Conservation (phyloP, 2,113 vertebrate genomes). For the Anarrhichthys ocellatus region DNA sequence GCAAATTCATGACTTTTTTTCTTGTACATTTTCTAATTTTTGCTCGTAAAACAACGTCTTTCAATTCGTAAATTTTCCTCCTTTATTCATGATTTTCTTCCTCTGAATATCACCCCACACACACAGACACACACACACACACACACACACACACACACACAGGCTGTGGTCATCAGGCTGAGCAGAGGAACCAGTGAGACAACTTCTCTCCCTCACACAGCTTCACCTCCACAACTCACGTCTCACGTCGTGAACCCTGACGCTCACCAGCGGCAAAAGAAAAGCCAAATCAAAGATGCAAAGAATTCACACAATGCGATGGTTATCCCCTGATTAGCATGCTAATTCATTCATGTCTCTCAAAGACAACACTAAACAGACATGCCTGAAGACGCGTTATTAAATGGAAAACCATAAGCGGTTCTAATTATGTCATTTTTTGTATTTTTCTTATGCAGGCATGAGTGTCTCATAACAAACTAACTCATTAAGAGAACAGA, state of each 20-base stretch:
- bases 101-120: too few relatives aligned
- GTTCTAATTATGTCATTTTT: too few relatives aligned
- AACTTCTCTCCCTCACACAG: neutral
- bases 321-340: conserved; percentile 43
- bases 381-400: conserved; percentile 1
- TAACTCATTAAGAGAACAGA: neutral
- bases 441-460: too few relatives aligned
- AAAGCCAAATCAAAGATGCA: neutral
- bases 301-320: conserved; percentile 24
- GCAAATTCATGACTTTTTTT: too few relatives aligned
- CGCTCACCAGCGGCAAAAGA: neutral
- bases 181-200: neutral
- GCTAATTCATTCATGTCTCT: conserved; percentile 36
- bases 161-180: too few relatives aligned
- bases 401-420: neutral
- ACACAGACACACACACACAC: too few relatives aligned
- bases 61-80: too few relatives aligned
- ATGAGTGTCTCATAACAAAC: too few relatives aligned
- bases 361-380: neutral
- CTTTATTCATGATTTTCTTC: too few relatives aligned
- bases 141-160: too few relatives aligned
- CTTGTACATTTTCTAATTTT: too few relatives aligned
- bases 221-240: neutral
- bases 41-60: too few relatives aligned
- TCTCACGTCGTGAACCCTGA: conserved; percentile 5